Base-by-base conservation (phyloP, 1,140 invertebrate species). In the Zeugodacus cucurbitae region DNA sequence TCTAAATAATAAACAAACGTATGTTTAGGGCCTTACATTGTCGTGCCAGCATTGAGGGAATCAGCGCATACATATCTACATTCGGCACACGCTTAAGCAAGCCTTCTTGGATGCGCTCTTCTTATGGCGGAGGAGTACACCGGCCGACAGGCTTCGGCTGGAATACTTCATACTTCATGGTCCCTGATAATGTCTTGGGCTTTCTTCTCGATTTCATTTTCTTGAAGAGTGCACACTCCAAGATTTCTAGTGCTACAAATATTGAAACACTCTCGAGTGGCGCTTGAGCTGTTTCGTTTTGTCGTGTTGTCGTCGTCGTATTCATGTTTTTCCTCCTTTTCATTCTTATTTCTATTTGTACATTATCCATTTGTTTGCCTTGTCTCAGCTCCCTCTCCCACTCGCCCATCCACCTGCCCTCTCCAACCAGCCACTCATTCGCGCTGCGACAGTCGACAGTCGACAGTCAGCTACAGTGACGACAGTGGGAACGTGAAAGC, bases 241-340 rank as follows among this genome's bases (percentile, higher is more conserved):
- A 8, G 74, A 54, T 11, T 54, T 82, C n/a, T 82, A 44, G 37
- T 48, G 74, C 37, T 82, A 34, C 41, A 82, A 82, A 82, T 54
- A 82, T 82, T 82, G 74, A 82, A 82, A 82, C 74, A 82, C 14
- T 82, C 11, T 82, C 44, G 34, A 82, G 74, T 82, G 74, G 41
- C 22, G 44, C 44, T 82, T n/a, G 74, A 82, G 41, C 74, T 14
- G 41, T n/a, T 48, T 82, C 74, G 64, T 70, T 70, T 62, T 62
- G 59, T 29, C 59, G 64, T 32, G 20, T 8, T 70, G 64, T 70
- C 11, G 64, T 70, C 11, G 70, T 74, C 29, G 34, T n/a, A 41
- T 82, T 26, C 74, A 22, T 34, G 64, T 41, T 74, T 26, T 37
- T 37, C 0, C 67, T 74, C 14, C 34, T 37, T 37, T 62, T 4